phyloP scores from a whole-genome alignment of 2,888 invertebrate genomes.

The Crepidodera aurea region DNA sequence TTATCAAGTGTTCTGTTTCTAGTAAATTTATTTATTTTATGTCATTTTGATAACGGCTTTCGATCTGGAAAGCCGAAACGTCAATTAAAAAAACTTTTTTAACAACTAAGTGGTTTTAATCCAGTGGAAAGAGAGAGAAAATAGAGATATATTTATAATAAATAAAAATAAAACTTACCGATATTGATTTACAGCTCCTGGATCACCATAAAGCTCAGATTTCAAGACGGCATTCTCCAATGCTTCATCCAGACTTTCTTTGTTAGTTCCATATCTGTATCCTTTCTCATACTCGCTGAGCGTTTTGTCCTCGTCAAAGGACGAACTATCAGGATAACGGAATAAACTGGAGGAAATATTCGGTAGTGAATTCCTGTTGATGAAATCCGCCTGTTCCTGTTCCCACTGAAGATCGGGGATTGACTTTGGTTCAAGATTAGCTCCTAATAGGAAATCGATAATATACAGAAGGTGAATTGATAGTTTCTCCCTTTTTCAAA shows the following conservation, averaged over 20 bases:
- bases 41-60: too few relatives aligned
- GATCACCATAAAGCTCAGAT: constrained; percentile 69
- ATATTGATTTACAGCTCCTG: constrained; percentile 64
- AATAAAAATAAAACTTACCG: constrained; percentile 49
- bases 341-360: constrained; percentile 52
- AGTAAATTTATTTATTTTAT: too few relatives aligned
- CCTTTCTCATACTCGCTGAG: constrained; percentile 59
- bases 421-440: constrained; percentile 44
- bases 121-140: too few relatives aligned
- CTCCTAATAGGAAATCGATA: constrained; percentile 35
- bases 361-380: constrained; percentile 42
- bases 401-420: constrained; percentile 50
- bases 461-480: not conserved
- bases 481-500: too few relatives aligned
- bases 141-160: too few relatives aligned
- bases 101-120: too few relatives aligned
- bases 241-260: constrained; percentile 59
- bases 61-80: too few relatives aligned
- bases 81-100: too few relatives aligned
- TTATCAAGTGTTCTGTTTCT: too few relatives aligned
- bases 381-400: constrained; percentile 39
- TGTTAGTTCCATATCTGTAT: constrained; percentile 57
- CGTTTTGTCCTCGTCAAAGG: constrained; percentile 56
- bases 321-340: constrained; percentile 50
- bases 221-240: constrained; percentile 70